Evolutionary conservation across 2,797 vertebrate genomes (phyloP).

Genomic region (Hemitrygon akajei): DNA sequence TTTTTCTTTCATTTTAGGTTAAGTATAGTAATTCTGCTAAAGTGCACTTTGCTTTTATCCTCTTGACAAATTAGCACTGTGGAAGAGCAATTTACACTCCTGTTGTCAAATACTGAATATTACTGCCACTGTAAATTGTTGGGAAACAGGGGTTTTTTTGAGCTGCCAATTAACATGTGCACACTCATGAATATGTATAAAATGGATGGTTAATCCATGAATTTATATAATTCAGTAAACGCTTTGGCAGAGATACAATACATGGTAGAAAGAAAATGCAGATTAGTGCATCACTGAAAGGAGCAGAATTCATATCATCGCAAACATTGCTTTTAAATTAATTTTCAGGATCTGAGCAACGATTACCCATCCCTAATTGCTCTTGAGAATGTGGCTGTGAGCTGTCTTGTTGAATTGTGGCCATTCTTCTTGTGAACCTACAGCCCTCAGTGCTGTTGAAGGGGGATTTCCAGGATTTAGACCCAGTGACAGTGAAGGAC

Average conservation of each 20-base stretch:
- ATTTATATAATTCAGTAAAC: neutral
- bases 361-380: too few species aligned
- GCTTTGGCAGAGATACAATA: neutral
- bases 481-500: too few species aligned
- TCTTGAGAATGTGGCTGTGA: too few species aligned
- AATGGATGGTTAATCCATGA: slow-evolving; percentile 3
- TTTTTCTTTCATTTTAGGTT: slow-evolving; percentile 19
- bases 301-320: neutral
- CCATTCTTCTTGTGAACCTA: too few species aligned
- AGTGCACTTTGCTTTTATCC: slow-evolving; percentile 17
- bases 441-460: too few species aligned
- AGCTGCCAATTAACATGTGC: slow-evolving; percentile 7
- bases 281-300: neutral
- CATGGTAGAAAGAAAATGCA: neutral
- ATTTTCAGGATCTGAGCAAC: too few species aligned
- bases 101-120: slow-evolving; percentile 18
- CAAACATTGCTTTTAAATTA: too few species aligned
- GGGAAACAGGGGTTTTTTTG: neutral
- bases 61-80: slow-evolving; percentile 21
- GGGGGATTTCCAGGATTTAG: too few species aligned
- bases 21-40: slow-evolving; percentile 6
- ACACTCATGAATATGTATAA: slow-evolving; percentile 10
- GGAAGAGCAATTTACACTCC: neutral
- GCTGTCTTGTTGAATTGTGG: too few species aligned
- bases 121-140: neutral